Conservation (phyloP, 2,888 invertebrate genomes). For the Allacma fusca region DNA sequence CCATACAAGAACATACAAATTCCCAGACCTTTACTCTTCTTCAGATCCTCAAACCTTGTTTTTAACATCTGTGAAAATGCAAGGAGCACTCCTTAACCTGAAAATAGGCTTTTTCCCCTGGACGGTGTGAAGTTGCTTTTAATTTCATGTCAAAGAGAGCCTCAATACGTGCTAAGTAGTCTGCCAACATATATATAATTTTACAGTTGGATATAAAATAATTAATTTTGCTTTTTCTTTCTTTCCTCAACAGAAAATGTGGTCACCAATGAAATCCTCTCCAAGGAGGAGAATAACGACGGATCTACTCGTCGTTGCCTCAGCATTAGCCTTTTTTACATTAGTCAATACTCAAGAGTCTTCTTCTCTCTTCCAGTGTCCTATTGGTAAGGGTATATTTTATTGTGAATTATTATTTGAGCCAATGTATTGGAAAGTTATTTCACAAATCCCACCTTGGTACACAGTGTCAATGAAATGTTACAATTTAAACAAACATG, state of each 20-base stretch:
- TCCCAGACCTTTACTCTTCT: too few relatives aligned
- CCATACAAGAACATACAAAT: too few relatives aligned
- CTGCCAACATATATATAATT: too few relatives aligned
- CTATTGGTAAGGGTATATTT: slow-evolving; percentile 59
- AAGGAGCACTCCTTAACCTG: background rate
- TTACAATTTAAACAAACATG: too few relatives aligned
- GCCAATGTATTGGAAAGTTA: too few relatives aligned
- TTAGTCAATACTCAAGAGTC: slow-evolving; percentile 46
- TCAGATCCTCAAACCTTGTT: background rate
- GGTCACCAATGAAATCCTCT: slow-evolving; percentile 43
- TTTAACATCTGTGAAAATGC: background rate
- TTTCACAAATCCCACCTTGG: too few relatives aligned
- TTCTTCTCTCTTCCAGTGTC: slow-evolving; percentile 61
- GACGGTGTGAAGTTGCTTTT: background rate
- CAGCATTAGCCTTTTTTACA: slow-evolving; percentile 49
- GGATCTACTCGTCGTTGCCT: slow-evolving; percentile 37
- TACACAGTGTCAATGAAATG: too few relatives aligned
- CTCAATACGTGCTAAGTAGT: background rate
- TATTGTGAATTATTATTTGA: background rate
- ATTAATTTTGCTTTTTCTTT: too few relatives aligned
- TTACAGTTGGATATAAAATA: too few relatives aligned
- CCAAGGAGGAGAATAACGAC: slow-evolving; percentile 31
- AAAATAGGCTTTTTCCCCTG: background rate
- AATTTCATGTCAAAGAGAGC: background rate
- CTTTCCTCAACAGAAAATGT: slow-evolving; percentile 45